Conservation (phyloP, 2,888 invertebrate species). For the Drosophila leonis region DNA sequence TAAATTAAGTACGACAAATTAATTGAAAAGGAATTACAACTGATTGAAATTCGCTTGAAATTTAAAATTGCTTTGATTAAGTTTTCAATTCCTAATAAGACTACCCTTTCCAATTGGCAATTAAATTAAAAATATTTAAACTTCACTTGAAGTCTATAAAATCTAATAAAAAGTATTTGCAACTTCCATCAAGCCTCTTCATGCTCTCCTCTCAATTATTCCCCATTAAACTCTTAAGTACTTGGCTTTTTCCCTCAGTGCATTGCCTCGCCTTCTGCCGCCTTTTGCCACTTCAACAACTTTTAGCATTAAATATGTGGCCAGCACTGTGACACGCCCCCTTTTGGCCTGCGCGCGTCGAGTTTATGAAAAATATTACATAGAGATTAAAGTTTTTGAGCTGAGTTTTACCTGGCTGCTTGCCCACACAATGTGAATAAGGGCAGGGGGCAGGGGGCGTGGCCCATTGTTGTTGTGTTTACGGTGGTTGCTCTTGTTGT, state of each 20-base stretch:
- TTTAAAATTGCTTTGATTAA: background rate
- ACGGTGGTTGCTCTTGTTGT: conserved; percentile 23
- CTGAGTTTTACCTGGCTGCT: conserved; percentile 56
- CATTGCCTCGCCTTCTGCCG: background rate
- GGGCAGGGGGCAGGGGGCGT: conserved; percentile 17
- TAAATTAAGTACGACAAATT: background rate
- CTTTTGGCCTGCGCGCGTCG: conserved; percentile 23
- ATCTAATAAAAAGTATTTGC: background rate
- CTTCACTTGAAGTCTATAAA: background rate
- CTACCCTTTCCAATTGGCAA: background rate
- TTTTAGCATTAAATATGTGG: conserved; percentile 74
- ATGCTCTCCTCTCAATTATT: conserved; percentile 2
- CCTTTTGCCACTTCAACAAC: conserved; percentile 57
- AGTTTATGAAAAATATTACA: conserved; percentile 79
- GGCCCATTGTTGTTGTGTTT: conserved; percentile 49
- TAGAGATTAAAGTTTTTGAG: conserved; percentile 75
- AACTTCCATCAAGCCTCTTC: background rate
- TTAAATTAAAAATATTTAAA: background rate
- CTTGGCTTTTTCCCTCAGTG: background rate
- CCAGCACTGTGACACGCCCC: conserved; percentile 51
- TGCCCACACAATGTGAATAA: conserved; percentile 48
- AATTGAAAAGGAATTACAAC: background rate
- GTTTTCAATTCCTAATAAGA: background rate
- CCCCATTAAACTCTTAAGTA: background rate
- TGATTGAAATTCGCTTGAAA: background rate